phyloP scores from a whole-genome alignment of 2,797 vertebrate species.

The Threskiornis aethiopicus region DNA sequence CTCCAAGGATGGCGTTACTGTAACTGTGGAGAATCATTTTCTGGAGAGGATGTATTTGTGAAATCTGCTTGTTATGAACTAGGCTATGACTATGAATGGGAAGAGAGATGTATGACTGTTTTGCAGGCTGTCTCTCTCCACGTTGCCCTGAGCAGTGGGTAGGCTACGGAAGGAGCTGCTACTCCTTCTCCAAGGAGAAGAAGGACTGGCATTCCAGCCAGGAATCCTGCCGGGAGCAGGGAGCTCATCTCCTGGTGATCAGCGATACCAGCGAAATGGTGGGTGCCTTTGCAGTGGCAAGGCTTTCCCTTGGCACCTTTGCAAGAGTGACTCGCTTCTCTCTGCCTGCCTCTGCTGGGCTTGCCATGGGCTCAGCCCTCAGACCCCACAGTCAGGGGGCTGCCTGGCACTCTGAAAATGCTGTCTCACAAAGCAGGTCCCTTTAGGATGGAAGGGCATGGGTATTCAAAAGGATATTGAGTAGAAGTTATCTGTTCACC shows the following conservation, averaged over 20 bases:
- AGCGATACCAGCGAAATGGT: not conserved
- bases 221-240: not conserved
- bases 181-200: not conserved
- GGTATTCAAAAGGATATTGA: not conserved
- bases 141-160: not conserved
- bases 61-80: not conserved
- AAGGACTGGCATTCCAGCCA: not conserved
- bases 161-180: not conserved
- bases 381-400: not conserved
- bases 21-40: not conserved
- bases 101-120: not conserved
- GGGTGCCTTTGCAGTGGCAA: not conserved
- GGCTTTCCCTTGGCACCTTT: not conserved
- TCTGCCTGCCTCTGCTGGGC: not conserved
- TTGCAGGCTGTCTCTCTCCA: not conserved
- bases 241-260: not conserved
- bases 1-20: not conserved
- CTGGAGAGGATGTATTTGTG: not conserved
- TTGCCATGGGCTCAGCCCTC: not conserved
- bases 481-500: slow-evolving; percentile 82
- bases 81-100: not conserved
- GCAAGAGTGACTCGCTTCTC: not conserved
- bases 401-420: not conserved
- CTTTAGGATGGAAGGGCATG: not conserved
- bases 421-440: not conserved